Evolutionary conservation across 2,888 invertebrate genomes (phyloP).

Genomic region (Eupsilia transversa): DNA sequence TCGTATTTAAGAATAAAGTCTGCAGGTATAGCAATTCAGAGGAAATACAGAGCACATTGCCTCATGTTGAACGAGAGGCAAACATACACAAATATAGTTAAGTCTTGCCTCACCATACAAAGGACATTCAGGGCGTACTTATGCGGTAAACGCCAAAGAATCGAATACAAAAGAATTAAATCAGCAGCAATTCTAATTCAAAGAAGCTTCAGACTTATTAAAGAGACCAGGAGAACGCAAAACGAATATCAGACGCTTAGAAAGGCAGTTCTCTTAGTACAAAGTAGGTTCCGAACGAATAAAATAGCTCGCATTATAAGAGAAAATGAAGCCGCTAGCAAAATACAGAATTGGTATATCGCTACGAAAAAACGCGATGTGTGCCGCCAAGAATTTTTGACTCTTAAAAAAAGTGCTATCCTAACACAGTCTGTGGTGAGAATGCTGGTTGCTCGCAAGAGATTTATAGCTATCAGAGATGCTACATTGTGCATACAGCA

Average conservation of each 20-base stretch:
- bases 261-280: conserved; percentile 76
- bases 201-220: conserved; percentile 77
- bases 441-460: conserved; percentile 75
- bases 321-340: conserved; percentile 73
- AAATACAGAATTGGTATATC: conserved; percentile 84
- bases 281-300: conserved; percentile 80
- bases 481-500: conserved; percentile 81
- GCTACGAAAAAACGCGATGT: conserved; percentile 73
- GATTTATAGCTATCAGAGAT: conserved; percentile 69
- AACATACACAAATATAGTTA: conserved; percentile 77
- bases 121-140: conserved; percentile 75
- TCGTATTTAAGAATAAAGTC: conserved; percentile 71
- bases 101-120: conserved; percentile 85
- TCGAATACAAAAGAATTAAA: conserved; percentile 75
- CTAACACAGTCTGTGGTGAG: conserved; percentile 82
- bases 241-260: conserved; percentile 74
- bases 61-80: conserved; percentile 78
- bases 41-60: conserved; percentile 81
- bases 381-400: conserved; percentile 74
- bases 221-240: conserved; percentile 70
- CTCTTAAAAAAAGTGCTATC: conserved; percentile 74
- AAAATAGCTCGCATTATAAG: conserved; percentile 67
- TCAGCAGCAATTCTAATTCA: conserved; percentile 82
- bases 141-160: conserved; percentile 73
- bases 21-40: conserved; percentile 75